Conservation (phyloP, 2,797 vertebrate species). For the Myripristis murdjan region DNA sequence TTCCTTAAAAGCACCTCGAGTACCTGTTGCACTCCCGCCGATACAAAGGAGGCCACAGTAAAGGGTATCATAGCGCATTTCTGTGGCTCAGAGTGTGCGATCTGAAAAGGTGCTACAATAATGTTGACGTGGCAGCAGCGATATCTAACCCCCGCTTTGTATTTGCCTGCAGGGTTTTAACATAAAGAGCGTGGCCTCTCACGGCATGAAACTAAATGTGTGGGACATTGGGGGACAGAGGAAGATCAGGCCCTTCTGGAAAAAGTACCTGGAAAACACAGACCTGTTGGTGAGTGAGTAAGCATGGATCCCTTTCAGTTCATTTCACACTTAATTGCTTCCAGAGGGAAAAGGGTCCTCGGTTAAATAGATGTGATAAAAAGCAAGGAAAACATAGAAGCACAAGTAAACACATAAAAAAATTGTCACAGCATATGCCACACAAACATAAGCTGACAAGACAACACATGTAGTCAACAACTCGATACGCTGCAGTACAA, state of each 20-base stretch:
- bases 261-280: constrained; percentile 93
- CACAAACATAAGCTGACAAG: too few relatives aligned
- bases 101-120: constrained; percentile 7
- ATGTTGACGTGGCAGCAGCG: constrained; percentile 19
- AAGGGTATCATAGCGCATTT: background rate
- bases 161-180: constrained; percentile 89
- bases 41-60: constrained; percentile 15
- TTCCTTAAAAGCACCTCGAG: constrained; percentile 12
- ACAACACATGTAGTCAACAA: background rate
- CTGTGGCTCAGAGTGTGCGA: too few relatives aligned
- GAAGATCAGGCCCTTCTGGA: constrained; percentile 92
- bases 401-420: background rate
- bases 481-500: background rate
- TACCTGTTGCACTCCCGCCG: constrained; percentile 22
- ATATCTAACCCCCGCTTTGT: constrained; percentile 38
- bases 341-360: background rate
- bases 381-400: background rate
- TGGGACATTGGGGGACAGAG: constrained; percentile 95
- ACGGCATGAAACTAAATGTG: constrained; percentile 91
- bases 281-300: constrained; percentile 88
- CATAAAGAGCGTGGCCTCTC: constrained; percentile 91
- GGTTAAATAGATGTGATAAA: background rate
- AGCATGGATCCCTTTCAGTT: background rate
- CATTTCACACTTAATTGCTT: background rate
- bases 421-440: background rate